Evolutionary conservation across 2,888 invertebrate genomes (phyloP).

Genomic region (Scaptomyza polygonia): DNA sequence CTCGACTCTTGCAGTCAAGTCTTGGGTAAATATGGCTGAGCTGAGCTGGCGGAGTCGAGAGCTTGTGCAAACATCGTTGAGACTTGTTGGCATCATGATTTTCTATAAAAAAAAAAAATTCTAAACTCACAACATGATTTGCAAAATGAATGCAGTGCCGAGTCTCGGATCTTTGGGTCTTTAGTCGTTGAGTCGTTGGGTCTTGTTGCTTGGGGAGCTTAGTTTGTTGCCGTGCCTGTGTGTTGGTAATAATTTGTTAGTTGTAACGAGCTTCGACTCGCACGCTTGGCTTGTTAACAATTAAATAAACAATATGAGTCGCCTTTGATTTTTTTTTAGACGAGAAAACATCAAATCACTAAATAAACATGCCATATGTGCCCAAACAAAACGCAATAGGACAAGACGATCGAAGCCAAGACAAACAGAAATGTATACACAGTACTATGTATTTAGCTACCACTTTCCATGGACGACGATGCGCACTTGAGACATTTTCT

Average conservation of each 20-base stretch:
- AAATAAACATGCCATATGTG: constrained; percentile 71
- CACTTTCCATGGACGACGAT: constrained; percentile 53
- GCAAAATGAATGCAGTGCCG: constrained; percentile 63
- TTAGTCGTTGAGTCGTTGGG: constrained; percentile 1
- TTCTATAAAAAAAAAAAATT: constrained; percentile 65
- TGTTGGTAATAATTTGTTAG: constrained; percentile 70
- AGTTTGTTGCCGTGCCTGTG: constrained; percentile 19
- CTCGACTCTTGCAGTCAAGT: constrained; percentile 44
- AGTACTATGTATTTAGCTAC: constrained; percentile 56
- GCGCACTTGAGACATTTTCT: constrained; percentile 72
- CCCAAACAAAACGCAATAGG: constrained; percentile 7
- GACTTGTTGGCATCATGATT: constrained; percentile 80
- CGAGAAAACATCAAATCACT: constrained; percentile 73
- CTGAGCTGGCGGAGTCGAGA: constrained; percentile 43
- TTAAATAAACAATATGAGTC: constrained; percentile 80
- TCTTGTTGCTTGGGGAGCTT: constrained; percentile 17
- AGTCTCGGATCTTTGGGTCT: constrained; percentile 1
- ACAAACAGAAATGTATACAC: constrained; percentile 49
- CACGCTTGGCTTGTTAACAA: constrained; percentile 78
- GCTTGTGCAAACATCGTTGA: constrained; percentile 77
- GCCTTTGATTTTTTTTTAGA: constrained; percentile 39
- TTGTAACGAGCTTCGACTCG: constrained; percentile 68
- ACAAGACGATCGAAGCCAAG: constrained; percentile 52
- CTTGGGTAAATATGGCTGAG: constrained; percentile 71
- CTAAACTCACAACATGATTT: constrained; percentile 62